Base-by-base conservation (phyloP, 2,888 invertebrate species). In the Lepidocyrtoides sp. region DNA sequence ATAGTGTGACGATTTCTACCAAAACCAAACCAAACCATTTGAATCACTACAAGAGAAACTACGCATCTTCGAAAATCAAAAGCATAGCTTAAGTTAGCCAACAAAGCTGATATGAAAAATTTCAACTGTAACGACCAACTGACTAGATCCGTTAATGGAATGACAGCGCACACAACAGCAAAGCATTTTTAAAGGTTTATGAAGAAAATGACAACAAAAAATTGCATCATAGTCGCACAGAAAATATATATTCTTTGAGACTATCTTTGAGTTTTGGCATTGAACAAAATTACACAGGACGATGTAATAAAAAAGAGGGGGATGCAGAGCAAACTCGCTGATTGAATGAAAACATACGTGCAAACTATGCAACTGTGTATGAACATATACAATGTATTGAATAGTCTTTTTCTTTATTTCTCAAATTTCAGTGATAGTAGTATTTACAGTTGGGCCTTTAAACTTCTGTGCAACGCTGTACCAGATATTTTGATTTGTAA, bases 171-270 rank as follows among this genome's bases (percentile, higher is more conserved):
- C n/a, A n/a, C n/a, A 23, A 29, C 26, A 63, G 63, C 29, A 63
- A 23, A 29, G 63, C 29, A 63, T 63, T 63, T 63, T 63, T n/a
- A n/a, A 29, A 63, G 36, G 20, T 36, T 81, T 29, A 20, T 8
- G 41, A 63, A 83, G 63, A 82, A 83, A 69, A 51, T 69, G 48
- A 48, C 36, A 82, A 63, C 82, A 82, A 82, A 83, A 83, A 83
- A 83, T 66, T 83, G 83, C 69, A 41, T 69, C 83, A 83, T 20
- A 51, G 29, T 32, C 17, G 8, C 17, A 29, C 32, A 51, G 48
- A 2, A 26, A 26, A 2, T 82, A 48, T 7, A 60, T 82, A 3
- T 36, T n/a, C n/a, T 36, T 36, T 36, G 36, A 63, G 2, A 14
- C 8, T 63, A 29, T 63, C 23, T 14, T 26, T 57, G 23, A 5